Percentiles rank a stretch among this genome's conserved stretches.
Evolutionary conservation across 37 sponge, comb jelly and placozoan species (phyloP).

Genomic region (Halisarca cf. caerulea): DNA sequence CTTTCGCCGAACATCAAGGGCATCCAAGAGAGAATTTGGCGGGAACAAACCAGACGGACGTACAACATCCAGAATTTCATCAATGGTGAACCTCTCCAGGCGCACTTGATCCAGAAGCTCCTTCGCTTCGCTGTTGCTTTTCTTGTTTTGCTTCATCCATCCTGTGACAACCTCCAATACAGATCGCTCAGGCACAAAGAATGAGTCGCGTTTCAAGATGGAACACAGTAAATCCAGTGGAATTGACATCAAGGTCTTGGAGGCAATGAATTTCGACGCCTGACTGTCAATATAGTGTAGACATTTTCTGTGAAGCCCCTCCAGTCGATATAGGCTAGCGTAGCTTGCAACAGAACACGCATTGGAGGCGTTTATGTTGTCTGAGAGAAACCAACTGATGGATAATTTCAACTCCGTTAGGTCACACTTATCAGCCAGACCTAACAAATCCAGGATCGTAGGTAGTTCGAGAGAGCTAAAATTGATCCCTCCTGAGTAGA

Average conservation of each 20-base stretch:
- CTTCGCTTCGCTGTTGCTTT: neutral
- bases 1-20: neutral
- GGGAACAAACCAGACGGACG: conserved; percentile 9
- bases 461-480: neutral
- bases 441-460: conserved; percentile 47
- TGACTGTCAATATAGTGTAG: conserved; percentile 40
- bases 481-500: conserved; percentile 47
- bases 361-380: conserved; percentile 26
- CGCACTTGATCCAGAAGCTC: conserved; percentile 8
- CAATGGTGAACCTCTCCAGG: conserved; percentile 9
- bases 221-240: conserved; percentile 35
- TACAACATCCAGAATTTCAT: conserved; percentile 21
- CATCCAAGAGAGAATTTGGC: neutral
- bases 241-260: conserved; percentile 12
- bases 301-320: conserved; percentile 30
- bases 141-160: conserved; percentile 81
- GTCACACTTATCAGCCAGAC: conserved; percentile 57
- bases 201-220: conserved; percentile 53
- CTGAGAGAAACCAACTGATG: conserved; percentile 43
- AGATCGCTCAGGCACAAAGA: conserved; percentile 71
- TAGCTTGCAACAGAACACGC: conserved; percentile 27
- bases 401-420: conserved; percentile 35
- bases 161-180: conserved; percentile 67
- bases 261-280: conserved; percentile 16
- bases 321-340: conserved; percentile 24